These are phyloP conservation scores for human (Homo sapiens) DNA, from an alignment of 2,113 vertebrate species.

Conservation along the genomic window DNA sequence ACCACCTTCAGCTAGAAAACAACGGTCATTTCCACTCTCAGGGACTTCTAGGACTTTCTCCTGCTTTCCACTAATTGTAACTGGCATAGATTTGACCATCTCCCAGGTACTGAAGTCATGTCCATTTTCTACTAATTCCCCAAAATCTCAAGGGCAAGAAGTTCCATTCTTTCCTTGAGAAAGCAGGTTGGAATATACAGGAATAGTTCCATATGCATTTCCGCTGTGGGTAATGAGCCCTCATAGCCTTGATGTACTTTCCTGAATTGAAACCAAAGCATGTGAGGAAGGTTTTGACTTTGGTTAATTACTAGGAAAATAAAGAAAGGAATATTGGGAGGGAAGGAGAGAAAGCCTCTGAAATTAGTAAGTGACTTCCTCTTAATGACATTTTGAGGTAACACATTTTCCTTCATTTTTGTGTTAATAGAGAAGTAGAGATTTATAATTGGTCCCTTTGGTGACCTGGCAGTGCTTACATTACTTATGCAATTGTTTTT, in stretches of 20 bases:
- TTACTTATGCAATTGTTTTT: slow-evolving; percentile 58
- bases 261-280: slow-evolving; percentile 19
- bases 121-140: slow-evolving; percentile 38
- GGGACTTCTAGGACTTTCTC: neutral
- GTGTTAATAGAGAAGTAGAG: slow-evolving; percentile 25
- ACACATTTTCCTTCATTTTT: slow-evolving; percentile 54
- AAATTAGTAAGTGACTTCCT: slow-evolving; percentile 49
- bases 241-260: slow-evolving; percentile 16
- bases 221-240: neutral
- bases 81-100: slow-evolving; percentile 43
- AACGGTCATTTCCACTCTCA: neutral
- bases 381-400: slow-evolving; percentile 37
- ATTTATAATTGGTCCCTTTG: slow-evolving; percentile 59
- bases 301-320: slow-evolving; percentile 43
- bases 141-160: slow-evolving; percentile 11
- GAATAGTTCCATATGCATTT: slow-evolving; percentile 30
- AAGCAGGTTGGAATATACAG: slow-evolving; percentile 31
- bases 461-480: neutral
- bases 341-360: neutral
- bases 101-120: slow-evolving; percentile 27
- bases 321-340: neutral
- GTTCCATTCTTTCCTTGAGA: slow-evolving; percentile 46
- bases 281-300: slow-evolving; percentile 7
- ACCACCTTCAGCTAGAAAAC: neutral
- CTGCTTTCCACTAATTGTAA: slow-evolving; percentile 53